Conservation (phyloP, 2,797 vertebrate species). For the Macropodus opercularis region DNA sequence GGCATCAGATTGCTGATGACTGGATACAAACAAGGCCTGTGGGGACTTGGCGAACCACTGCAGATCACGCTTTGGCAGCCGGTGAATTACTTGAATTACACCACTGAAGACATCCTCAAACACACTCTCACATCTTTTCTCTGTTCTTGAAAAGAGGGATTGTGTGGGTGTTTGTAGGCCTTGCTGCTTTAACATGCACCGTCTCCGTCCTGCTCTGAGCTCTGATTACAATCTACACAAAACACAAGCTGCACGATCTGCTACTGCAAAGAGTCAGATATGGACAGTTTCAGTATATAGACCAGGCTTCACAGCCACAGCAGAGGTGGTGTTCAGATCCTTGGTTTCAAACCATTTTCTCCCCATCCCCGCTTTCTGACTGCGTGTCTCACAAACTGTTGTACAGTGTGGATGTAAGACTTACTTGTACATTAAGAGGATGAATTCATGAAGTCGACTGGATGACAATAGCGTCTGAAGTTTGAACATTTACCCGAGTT, state of each 20-base stretch:
- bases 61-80: conserved; percentile 23
- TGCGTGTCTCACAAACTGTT: too few relatives aligned
- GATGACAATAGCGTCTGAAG: too few relatives aligned
- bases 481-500: too few relatives aligned
- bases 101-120: conserved; percentile 10
- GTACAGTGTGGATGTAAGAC: too few relatives aligned
- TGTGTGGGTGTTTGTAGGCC: conserved; percentile 42
- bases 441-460: too few relatives aligned
- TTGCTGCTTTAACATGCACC: conserved; percentile 16
- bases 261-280: background rate
- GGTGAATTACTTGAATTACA: conserved; percentile 38
- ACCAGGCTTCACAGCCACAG: too few relatives aligned
- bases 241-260: background rate
- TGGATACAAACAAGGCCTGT: conserved; percentile 25
- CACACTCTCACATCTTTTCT: conserved; percentile 18
- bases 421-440: too few relatives aligned
- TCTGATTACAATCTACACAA: conserved; percentile 4
- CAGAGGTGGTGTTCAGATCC: too few relatives aligned
- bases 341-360: too few relatives aligned
- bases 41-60: conserved; percentile 12
- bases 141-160: conserved; percentile 28
- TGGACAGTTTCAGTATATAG: conserved; percentile 1
- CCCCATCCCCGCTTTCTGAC: too few relatives aligned
- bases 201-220: background rate
- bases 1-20: conserved; percentile 25